Evolutionary conservation across 1,140 invertebrate species (phyloP).

Genomic region (Drosophila ironensis): DNA sequence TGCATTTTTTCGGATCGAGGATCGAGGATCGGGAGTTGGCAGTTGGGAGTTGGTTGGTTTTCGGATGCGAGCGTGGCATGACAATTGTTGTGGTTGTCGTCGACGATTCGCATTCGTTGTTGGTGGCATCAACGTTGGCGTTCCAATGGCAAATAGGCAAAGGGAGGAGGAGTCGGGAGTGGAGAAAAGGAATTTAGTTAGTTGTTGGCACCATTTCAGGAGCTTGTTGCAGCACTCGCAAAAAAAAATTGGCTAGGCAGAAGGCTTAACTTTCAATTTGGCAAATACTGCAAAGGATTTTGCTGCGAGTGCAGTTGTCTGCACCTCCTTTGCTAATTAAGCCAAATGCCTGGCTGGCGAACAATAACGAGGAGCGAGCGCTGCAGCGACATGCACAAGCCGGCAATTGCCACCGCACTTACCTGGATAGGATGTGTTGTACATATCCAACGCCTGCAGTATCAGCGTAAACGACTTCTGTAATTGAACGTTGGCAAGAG

Average conservation of each 20-base stretch:
- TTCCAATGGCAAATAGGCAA: slow-evolving; percentile 43
- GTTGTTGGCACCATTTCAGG: slow-evolving; percentile 65
- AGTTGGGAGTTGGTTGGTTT: neutral
- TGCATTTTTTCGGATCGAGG: slow-evolving; percentile 58
- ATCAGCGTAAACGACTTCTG: slow-evolving; percentile 96
- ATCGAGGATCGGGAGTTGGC: slow-evolving; percentile 11
- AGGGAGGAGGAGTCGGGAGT: neutral
- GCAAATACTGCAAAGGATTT: too few species aligned
- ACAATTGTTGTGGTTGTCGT: slow-evolving; percentile 57
- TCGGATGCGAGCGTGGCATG: slow-evolving; percentile 39
- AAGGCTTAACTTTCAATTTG: too few species aligned
- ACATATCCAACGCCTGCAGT: slow-evolving; percentile 93
- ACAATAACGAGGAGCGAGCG: slow-evolving; percentile 36
- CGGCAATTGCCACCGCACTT: slow-evolving; percentile 81
- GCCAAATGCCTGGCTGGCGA: slow-evolving; percentile 54
- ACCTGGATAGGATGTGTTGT: slow-evolving; percentile 87
- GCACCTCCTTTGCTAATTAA: slow-evolving; percentile 60
- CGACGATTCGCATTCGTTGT: slow-evolving; percentile 25
- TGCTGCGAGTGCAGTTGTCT: slow-evolving; percentile 2
- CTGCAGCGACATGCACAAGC: slow-evolving; percentile 39
- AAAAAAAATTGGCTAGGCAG: neutral
- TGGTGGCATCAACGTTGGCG: slow-evolving; percentile 78
- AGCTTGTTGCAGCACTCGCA: slow-evolving; percentile 18
- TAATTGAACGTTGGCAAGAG: slow-evolving; percentile 59
- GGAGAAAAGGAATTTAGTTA: slow-evolving; percentile 51